Evolutionary conservation across 2,888 invertebrate species (phyloP).

Genomic region (Microplitis manilae): DNA sequence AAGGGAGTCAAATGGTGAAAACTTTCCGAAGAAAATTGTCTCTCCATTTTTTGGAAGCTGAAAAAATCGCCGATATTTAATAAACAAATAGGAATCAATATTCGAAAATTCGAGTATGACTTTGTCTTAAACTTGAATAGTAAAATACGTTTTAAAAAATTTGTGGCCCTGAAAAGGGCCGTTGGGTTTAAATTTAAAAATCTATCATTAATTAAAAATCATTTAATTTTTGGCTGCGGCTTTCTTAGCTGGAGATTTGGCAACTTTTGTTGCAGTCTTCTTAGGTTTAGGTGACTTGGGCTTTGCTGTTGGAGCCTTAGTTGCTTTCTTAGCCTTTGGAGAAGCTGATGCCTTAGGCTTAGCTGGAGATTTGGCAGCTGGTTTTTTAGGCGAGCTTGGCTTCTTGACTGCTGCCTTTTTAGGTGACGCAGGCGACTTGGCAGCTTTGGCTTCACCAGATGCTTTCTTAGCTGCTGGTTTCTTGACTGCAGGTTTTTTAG

Average conservation of each 20-base stretch:
- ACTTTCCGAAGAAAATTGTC: too few species aligned
- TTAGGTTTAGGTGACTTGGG: slow-evolving; percentile 51
- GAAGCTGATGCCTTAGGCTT: slow-evolving; percentile 41
- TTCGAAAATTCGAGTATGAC: too few species aligned
- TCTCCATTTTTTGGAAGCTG: too few species aligned
- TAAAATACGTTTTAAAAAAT: not conserved
- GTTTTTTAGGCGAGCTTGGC: slow-evolving; percentile 59
- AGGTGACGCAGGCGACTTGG: not conserved
- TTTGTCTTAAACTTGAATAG: not conserved
- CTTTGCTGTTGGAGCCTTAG: slow-evolving; percentile 45
- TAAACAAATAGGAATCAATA: too few species aligned
- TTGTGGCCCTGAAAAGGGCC: not conserved
- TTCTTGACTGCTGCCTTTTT: slow-evolving; percentile 55
- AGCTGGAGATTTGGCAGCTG: slow-evolving; percentile 37
- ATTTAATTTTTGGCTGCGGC: not conserved
- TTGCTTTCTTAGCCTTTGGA: slow-evolving; percentile 31
- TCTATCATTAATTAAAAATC: not conserved
- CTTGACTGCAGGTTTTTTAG: slow-evolving; percentile 31
- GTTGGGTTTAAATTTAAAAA: not conserved
- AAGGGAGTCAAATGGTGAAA: too few species aligned
- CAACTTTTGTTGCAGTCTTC: slow-evolving; percentile 37
- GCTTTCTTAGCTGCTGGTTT: slow-evolving; percentile 8
- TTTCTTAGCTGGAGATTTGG: slow-evolving; percentile 40
- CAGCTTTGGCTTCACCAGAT: not conserved
- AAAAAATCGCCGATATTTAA: too few species aligned